These are phyloP conservation scores for Notoglanidium macrostoma DNA, from an alignment of 2,797 vertebrate genomes.

Conservation along the genomic window DNA sequence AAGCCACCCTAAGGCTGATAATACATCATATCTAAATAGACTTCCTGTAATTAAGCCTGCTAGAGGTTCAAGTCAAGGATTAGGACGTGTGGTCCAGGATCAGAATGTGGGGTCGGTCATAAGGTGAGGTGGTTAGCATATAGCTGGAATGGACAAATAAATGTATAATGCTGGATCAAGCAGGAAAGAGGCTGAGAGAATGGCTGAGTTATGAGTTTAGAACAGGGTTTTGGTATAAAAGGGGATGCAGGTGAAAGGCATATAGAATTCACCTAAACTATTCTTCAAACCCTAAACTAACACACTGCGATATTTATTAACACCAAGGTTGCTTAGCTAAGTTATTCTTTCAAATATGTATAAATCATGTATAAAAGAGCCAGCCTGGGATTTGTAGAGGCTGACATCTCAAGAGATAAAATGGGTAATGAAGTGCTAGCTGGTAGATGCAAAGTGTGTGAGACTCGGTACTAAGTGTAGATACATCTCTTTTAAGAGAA, in stretches of 20 bases:
- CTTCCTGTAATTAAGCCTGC: conserved; percentile 64
- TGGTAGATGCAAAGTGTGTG: conserved; percentile 44
- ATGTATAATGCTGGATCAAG: background rate
- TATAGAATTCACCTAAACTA: background rate
- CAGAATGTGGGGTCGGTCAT: background rate
- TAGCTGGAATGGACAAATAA: conserved; percentile 31
- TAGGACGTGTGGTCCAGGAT: conserved; percentile 50
- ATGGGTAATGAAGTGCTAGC: conserved; percentile 53
- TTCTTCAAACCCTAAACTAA: background rate
- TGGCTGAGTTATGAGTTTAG: conserved; percentile 16
- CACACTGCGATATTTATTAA: background rate
- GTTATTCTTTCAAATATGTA: background rate
- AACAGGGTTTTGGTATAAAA: background rate
- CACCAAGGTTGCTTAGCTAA: background rate
- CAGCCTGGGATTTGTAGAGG: conserved; percentile 18
- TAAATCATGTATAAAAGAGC: conserved; percentile 1
- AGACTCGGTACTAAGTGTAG: conserved; percentile 45
- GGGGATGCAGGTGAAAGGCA: background rate
- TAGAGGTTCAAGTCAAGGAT: conserved; percentile 48
- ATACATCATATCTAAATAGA: conserved; percentile 66
- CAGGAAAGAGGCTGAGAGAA: background rate
- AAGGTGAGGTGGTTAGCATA: background rate
- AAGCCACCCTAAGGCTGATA: conserved; percentile 55
- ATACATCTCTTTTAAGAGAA: conserved; percentile 45
- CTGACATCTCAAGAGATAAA: conserved; percentile 31